Evolutionary conservation across 2,888 invertebrate species (phyloP).

Genomic region (Julus scandinavius): DNA sequence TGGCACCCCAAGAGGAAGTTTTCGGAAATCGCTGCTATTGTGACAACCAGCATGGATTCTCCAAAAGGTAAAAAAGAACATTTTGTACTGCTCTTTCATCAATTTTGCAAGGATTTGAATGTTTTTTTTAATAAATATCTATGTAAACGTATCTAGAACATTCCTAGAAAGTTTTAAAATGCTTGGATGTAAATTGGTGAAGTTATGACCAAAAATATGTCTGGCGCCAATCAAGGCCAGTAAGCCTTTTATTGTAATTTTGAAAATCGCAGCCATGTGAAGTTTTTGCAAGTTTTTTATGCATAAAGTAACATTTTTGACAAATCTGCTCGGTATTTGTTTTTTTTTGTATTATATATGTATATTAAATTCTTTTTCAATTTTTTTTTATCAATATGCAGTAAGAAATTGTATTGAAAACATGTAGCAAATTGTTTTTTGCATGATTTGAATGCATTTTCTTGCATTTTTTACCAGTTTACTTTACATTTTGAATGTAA

Average conservation of each 20-base stretch:
- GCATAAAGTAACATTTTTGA: background rate
- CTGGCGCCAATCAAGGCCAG: background rate
- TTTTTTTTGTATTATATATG: background rate
- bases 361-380: background rate
- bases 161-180: background rate
- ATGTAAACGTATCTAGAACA: background rate
- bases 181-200: background rate
- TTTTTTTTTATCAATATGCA: background rate
- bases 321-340: background rate
- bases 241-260: background rate
- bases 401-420: background rate
- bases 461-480: background rate
- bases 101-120: background rate
- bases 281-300: background rate
- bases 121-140: background rate
- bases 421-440: background rate
- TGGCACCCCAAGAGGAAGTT: background rate
- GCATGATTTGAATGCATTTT: background rate
- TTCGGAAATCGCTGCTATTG: background rate
- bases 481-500: background rate
- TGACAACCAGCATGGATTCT: background rate
- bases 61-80: conserved; percentile 1
- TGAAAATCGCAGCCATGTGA: background rate
- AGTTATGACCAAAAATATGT: background rate
- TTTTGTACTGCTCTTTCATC: background rate